A percentile compares a stretch with the other conserved stretches of the same genome.
Evolutionary conservation across 2,113 vertebrate genomes (phyloP).

Genomic region (Platichthys flesus): DNA sequence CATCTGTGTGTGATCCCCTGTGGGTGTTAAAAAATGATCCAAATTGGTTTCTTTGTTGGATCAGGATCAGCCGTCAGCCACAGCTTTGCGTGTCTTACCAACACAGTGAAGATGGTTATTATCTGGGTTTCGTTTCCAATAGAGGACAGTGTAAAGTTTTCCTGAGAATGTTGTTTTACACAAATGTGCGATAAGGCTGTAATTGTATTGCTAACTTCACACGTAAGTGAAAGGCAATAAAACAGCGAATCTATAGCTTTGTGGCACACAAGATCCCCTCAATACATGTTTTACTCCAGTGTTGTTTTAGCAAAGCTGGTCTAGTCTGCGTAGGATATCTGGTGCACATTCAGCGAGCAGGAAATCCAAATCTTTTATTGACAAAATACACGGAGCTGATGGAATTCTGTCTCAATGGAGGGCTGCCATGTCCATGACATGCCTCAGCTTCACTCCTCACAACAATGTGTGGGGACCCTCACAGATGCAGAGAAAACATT

Average conservation of each 20-base stretch:
- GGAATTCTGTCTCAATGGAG: conserved; percentile 58
- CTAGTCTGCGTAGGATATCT: conserved; percentile 5
- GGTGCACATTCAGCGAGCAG: conserved; percentile 30
- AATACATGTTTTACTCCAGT: conserved; percentile 22
- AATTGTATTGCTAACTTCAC: conserved; percentile 26
- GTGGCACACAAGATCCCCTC: conserved; percentile 18
- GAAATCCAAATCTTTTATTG: conserved; percentile 67
- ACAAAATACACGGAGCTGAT: conserved; percentile 51
- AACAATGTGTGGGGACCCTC: conserved; percentile 49
- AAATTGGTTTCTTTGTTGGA: conserved; percentile 48
- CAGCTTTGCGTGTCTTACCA: neutral
- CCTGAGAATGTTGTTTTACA: conserved; percentile 17
- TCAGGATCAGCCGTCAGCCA: conserved; percentile 22
- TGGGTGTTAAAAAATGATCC: conserved; percentile 49
- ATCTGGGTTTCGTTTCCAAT: conserved; percentile 6
- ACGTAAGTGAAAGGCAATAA: conserved; percentile 10
- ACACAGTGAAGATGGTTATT: neutral
- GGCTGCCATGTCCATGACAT: conserved; percentile 64
- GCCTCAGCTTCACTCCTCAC: conserved; percentile 52
- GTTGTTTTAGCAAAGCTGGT: conserved; percentile 37
- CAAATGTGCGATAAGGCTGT: conserved; percentile 11
- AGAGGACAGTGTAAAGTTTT: neutral
- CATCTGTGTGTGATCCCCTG: conserved; percentile 50
- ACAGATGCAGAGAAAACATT: conserved; percentile 57
- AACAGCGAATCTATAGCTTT: neutral